Percentiles rank a stretch among this genome's conserved stretches.
These are phyloP conservation scores for Benthosema pterotum DNA, from an alignment of 2,797 vertebrate species.

Conservation along the genomic window DNA sequence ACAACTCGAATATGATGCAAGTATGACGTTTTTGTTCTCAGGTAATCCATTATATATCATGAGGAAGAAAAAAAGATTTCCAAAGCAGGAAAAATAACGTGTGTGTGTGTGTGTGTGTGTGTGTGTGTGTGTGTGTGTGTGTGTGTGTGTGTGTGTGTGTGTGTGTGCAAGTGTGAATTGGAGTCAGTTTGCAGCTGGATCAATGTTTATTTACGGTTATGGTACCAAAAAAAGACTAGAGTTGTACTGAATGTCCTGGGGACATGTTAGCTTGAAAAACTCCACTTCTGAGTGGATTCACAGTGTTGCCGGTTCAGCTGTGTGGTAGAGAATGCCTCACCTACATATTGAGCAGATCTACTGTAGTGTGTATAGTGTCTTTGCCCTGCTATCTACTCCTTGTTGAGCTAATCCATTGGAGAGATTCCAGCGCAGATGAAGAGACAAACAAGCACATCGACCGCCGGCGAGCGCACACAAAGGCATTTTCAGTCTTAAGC, in stretches of 20 bases:
- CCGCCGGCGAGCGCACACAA: constrained; percentile 26
- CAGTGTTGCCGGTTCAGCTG: constrained; percentile 26
- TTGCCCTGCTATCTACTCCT: constrained; percentile 38
- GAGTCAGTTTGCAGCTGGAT: neutral
- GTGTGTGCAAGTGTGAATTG: too few relatives aligned
- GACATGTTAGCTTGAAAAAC: constrained; percentile 45
- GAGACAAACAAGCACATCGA: constrained; percentile 46
- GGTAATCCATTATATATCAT: too few relatives aligned
- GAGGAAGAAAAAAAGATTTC: too few relatives aligned
- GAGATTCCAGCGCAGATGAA: constrained; percentile 50
- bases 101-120: too few relatives aligned
- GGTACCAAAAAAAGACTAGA: constrained; percentile 20
- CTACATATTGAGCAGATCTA: constrained; percentile 55
- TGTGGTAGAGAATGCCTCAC: constrained; percentile 29
- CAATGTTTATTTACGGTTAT: constrained; percentile 32
- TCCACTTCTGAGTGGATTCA: constrained; percentile 44
- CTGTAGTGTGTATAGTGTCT: constrained; percentile 25
- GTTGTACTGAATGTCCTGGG: constrained; percentile 40
- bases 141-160: too few relatives aligned
- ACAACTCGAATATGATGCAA: too few relatives aligned
- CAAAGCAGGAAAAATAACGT: too few relatives aligned
- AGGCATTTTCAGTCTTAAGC: too few relatives aligned
- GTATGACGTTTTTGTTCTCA: too few relatives aligned
- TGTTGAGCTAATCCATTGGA: constrained; percentile 47
- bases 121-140: too few relatives aligned